A percentile compares a stretch with the other conserved stretches of the same genome.
Evolutionary conservation across 2,888 invertebrate species (phyloP).

Genomic region (Thecophora atra): DNA sequence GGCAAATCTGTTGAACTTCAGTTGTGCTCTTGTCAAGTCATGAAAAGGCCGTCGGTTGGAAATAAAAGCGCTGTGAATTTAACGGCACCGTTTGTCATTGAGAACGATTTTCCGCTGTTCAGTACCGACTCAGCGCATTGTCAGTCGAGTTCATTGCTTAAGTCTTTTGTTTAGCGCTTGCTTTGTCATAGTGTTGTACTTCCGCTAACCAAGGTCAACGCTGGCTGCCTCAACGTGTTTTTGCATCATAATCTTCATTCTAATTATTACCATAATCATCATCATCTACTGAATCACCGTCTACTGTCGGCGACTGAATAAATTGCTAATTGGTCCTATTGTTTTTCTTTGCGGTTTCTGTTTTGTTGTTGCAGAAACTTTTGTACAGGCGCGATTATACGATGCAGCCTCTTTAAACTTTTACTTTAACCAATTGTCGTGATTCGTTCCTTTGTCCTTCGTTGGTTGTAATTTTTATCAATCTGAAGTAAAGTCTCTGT

Average conservation of each 20-base stretch:
- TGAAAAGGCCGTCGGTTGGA: neutral
- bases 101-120: neutral
- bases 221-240: neutral
- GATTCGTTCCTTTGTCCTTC: neutral
- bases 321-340: neutral
- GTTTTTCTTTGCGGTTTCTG: neutral
- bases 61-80: too few species aligned
- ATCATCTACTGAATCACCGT: neutral
- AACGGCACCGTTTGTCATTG: neutral
- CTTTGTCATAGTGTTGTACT: neutral
- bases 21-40: neutral
- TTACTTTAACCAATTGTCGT: neutral
- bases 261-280: neutral
- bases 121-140: neutral
- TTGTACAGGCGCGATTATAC: neutral
- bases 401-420: neutral
- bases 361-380: neutral
- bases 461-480: neutral
- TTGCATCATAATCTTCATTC: neutral
- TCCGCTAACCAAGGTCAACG: conserved; percentile 8
- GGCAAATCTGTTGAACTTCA: conserved; percentile 2
- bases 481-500: too few species aligned
- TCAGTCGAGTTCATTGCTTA: neutral
- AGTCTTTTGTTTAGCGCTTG: conserved; percentile 8
- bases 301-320: neutral